These are phyloP conservation scores for Fragum whitleyi DNA, from an alignment of 2,888 invertebrate genomes.

Conservation along the genomic window DNA sequence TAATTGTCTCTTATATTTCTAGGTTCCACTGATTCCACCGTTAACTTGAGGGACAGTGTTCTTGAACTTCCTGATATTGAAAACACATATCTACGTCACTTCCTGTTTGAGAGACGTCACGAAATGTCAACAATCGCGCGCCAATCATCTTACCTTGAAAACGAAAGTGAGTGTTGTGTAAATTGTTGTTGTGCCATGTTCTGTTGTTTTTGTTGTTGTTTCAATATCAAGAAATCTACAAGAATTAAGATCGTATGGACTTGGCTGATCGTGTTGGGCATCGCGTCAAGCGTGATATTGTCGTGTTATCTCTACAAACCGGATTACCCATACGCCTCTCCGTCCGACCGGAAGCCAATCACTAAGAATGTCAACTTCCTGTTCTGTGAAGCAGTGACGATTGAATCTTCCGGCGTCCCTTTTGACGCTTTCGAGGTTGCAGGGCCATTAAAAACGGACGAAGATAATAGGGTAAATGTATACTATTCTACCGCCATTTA, in stretches of 20 bases:
- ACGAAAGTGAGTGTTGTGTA: constrained; percentile 36
- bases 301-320: constrained; percentile 46
- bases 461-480: not conserved
- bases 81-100: not conserved
- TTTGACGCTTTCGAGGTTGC: constrained; percentile 46
- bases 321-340: constrained; percentile 34
- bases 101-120: not conserved
- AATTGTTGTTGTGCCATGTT: constrained; percentile 30
- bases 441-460: constrained; percentile 34
- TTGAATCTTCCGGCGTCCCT: constrained; percentile 37
- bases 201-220: constrained; percentile 45
- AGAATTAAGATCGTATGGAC: constrained; percentile 53
- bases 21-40: not conserved
- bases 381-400: constrained; percentile 54
- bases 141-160: not conserved
- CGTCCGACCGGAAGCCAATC: constrained; percentile 55
- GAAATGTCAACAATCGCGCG: not conserved
- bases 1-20: too few species aligned
- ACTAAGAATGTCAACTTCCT: constrained; percentile 47
- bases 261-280: constrained; percentile 37
- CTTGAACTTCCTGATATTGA: not conserved
- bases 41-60: not conserved
- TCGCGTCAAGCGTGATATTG: constrained; percentile 39
- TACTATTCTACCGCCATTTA: constrained; percentile 37
- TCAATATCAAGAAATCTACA: constrained; percentile 40